These are phyloP conservation scores for Spilogale gracilis DNA, from an alignment of 2,113 vertebrate genomes.

Conservation along the genomic window DNA sequence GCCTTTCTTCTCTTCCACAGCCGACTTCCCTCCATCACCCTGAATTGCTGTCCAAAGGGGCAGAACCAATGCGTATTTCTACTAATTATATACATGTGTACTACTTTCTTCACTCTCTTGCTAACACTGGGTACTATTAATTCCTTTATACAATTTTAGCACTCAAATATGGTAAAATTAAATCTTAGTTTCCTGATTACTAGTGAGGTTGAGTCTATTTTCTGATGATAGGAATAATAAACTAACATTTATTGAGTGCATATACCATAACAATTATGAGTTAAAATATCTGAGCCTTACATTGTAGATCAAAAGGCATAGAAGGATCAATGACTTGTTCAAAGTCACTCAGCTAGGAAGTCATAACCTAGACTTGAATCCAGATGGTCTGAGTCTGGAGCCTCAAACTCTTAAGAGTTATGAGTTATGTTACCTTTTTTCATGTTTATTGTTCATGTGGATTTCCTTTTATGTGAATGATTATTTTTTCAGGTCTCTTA, in stretches of 20 bases:
- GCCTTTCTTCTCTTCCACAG: background rate
- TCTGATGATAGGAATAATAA: background rate
- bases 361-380: background rate
- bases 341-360: background rate
- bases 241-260: background rate
- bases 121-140: background rate
- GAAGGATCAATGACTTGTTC: background rate
- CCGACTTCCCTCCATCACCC: background rate
- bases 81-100: background rate
- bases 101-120: background rate
- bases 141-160: background rate
- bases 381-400: background rate
- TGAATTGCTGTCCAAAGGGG: background rate
- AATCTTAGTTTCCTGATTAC: conserved; percentile 29
- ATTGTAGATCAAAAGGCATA: conserved; percentile 38
- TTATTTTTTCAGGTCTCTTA: background rate
- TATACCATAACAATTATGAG: background rate
- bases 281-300: background rate
- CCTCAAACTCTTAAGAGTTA: background rate
- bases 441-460: background rate
- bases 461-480: conserved; percentile 17
- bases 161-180: background rate
- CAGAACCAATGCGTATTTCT: background rate
- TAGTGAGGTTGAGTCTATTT: background rate
- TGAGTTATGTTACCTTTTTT: background rate